Evolutionary conservation across 2,888 invertebrate genomes (phyloP), one percentile per base, ranked within the genome.

Genomic region (Erpobdella octoculata): DNA sequence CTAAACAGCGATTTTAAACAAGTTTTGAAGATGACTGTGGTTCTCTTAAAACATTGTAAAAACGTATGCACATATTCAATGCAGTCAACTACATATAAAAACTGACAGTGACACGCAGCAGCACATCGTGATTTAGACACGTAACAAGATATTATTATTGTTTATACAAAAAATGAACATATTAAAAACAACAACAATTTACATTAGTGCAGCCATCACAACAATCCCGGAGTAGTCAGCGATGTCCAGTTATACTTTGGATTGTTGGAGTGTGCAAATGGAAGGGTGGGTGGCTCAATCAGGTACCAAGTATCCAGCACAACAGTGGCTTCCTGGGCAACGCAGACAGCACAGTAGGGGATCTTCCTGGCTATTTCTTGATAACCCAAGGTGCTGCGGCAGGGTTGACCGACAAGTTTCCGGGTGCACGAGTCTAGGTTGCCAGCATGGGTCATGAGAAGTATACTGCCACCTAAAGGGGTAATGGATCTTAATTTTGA

Each of bases 381-480:
- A 80, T 91, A 86, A 78, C 89, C 89, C 61, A 86, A 86, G 18
- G 88, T 86, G 12, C 85, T 85, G 59, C 90, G 86, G 3, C 89
- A 86, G 69, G 85, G 83, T 64, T 87, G 86, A 6, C 90, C 91
- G 2, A 88, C 84, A 65, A 92, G 81, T 79, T 90, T 89, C 67
- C 90, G 86, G 0, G 91, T 89, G 78, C 90, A 90, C 8, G 91
- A 88, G 79, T 95, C 95, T 74, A 95, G 83, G 0, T 93, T 91
- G 0, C 92, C 89, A 0, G 94, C 93, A 85, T 97, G 96, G 0
- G 91, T 95, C 12, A 96, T 89, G 78, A 96, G 86, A 70, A 96
- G 85, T 64, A 95, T 85, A 83, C 92, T 92, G n/a, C 92, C 92
- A 76, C 86, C 89, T 87, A 81, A 1, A 75, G 71, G 37, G 73